Evolutionary conservation across 2,888 invertebrate genomes (phyloP).

Genomic region (Parthenolecanium corni): DNA sequence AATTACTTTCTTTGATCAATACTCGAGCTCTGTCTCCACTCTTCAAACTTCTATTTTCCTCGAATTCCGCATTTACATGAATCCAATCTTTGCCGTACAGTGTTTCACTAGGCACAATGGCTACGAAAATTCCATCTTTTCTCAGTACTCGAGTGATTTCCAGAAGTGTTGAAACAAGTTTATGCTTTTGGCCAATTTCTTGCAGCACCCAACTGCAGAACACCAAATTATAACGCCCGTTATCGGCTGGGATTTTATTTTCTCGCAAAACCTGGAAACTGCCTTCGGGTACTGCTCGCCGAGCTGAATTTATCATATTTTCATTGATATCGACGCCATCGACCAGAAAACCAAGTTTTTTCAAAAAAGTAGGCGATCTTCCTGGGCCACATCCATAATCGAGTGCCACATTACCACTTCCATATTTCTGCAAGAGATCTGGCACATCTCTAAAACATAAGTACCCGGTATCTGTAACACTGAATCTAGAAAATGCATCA

Average conservation of each 20-base stretch:
- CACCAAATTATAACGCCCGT: neutral
- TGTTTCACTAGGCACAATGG: neutral
- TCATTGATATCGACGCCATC: conserved; percentile 5
- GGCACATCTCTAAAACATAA: conserved; percentile 1
- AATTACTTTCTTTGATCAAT: neutral
- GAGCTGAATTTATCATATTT: neutral
- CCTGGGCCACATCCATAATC: conserved; percentile 2
- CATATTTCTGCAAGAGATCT: neutral
- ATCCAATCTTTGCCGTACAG: conserved; percentile 1
- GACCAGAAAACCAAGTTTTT: neutral
- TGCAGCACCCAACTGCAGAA: neutral
- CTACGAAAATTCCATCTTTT: neutral
- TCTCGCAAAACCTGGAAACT: neutral
- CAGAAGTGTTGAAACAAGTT: neutral
- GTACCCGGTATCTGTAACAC: neutral
- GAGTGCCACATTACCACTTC: neutral
- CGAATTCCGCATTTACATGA: neutral
- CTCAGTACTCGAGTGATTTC: conserved; percentile 6
- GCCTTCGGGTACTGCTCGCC: neutral
- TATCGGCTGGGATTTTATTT: neutral
- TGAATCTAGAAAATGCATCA: neutral
- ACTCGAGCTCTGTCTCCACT: neutral
- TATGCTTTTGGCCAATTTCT: neutral
- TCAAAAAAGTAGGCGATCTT: neutral
- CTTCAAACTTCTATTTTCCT: conserved; percentile 4